Base-by-base conservation (phyloP, 92 coral and sea anemone species). In the Micromussa lordhowensis region DNA sequence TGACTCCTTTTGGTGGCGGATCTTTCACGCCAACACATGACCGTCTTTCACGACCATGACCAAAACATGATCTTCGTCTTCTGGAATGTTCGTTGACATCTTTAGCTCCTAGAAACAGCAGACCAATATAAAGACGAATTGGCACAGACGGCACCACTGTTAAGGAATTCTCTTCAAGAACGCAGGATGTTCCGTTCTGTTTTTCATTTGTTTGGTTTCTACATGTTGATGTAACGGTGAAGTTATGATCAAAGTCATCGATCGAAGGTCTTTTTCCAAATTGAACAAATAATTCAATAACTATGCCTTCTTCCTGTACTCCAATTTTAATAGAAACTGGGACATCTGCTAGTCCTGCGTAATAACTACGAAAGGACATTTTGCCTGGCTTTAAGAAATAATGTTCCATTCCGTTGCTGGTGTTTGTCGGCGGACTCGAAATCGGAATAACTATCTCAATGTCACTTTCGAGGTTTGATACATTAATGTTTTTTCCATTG, bases 21-120 rank as follows among this genome's bases (percentile, higher is more conserved):
- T 82, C 89, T 68, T 91, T 87, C 38, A 78, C 77, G 29, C 84
- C 91, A 17, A 91, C 81, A 58, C 93, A 91, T 28, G 91, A 66
- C 8, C 93, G 83, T 72, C 55, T 76, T 73, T 91, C 82, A 15
- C 93, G 91, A 0, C 91, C 88, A 36, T 81, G 78, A 1, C 85
- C 91, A 78, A 91, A 91, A 83, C 94, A 91, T 1, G 94, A 87
- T 16, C 94, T 31, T 58, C 64, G 68, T 17, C 35, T 53, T 68
- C 92, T 89, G 8, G 78, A 17, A 26, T 61, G 68, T 24, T 40
- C 21, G n/a, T 17, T 48, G 4, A 13, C 19, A 40, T 40, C 66
- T 19, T 64, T 24, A 19, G 34, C 18, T 32, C 69, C 66, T 15
- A 35, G n/a, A 14, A 24, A 64, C 13, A 77, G 6, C 5, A 86